These are phyloP conservation scores for Ammodramus savannarum DNA, from an alignment of 2,113 vertebrate species.

Conservation along the genomic window DNA sequence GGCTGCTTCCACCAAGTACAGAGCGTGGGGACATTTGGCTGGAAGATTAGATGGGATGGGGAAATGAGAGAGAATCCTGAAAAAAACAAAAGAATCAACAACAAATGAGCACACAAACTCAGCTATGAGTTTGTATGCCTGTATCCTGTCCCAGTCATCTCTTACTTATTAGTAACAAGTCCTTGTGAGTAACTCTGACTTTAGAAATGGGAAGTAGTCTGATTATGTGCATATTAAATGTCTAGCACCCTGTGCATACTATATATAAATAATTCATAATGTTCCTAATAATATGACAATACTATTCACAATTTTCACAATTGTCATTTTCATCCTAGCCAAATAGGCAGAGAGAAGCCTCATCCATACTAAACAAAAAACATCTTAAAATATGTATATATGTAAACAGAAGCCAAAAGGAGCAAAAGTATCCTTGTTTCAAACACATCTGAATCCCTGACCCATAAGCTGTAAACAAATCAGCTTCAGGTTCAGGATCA, in stretches of 20 bases:
- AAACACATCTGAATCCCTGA: background rate
- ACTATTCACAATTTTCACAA: slow-evolving; percentile 40
- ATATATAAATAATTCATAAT: slow-evolving; percentile 45
- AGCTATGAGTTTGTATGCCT: background rate
- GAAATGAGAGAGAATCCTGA: background rate
- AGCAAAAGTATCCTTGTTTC: background rate
- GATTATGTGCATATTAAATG: slow-evolving; percentile 3
- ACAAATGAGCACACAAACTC: background rate
- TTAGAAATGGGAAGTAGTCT: background rate
- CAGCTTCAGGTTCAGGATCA: background rate
- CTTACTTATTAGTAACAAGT: background rate
- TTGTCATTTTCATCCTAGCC: slow-evolving; percentile 39
- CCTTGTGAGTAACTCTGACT: background rate
- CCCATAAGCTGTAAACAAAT: background rate
- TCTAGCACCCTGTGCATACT: background rate
- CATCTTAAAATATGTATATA: background rate
- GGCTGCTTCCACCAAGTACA: background rate
- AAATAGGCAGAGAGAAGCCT: slow-evolving; percentile 27
- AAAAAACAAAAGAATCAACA: background rate
- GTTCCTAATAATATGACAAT: slow-evolving; percentile 36
- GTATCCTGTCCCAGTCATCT: background rate
- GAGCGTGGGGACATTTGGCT: background rate
- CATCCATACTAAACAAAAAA: background rate
- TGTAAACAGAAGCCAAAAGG: background rate
- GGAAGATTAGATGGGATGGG: background rate